A percentile compares a stretch with the other conserved stretches of the same genome.
These are phyloP conservation scores for Takifugu rubripes DNA, from an alignment of 2,797 vertebrate species.

Conservation along the genomic window DNA sequence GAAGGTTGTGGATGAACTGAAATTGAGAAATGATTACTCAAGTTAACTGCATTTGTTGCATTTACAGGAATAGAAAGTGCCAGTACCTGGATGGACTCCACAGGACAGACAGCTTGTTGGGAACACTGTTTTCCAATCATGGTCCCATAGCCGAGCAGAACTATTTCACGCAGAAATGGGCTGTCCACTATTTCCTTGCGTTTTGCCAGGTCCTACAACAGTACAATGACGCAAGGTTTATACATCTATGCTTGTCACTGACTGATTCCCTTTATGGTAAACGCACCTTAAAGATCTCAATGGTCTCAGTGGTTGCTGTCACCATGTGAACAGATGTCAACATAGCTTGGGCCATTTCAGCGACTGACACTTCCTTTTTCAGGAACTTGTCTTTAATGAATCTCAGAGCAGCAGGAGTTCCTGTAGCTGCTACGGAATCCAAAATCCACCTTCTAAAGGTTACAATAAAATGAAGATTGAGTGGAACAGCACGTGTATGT, in stretches of 20 bases:
- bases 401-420: conserved; percentile 67
- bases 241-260: too few species aligned
- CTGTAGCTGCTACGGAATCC: conserved; percentile 74
- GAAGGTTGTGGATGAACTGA: conserved; percentile 53
- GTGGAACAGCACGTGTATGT: background rate
- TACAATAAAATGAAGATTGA: background rate
- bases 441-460: conserved; percentile 76
- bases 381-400: conserved; percentile 80
- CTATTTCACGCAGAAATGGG: conserved; percentile 67
- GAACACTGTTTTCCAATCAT: conserved; percentile 78
- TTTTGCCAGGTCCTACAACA: background rate
- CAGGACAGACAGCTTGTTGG: background rate
- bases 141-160: conserved; percentile 78
- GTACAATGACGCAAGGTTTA: too few species aligned
- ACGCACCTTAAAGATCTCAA: conserved; percentile 63
- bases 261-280: background rate
- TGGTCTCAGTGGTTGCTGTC: conserved; percentile 69
- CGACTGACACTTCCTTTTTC: conserved; percentile 57
- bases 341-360: conserved; percentile 71
- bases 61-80: conserved; percentile 29
- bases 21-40: background rate
- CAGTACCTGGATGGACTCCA: conserved; percentile 57
- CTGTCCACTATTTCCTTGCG: conserved; percentile 39
- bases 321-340: conserved; percentile 74
- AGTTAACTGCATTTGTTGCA: background rate